A percentile compares a stretch with the other conserved stretches of the same genome.
These are phyloP conservation scores for Amblyteles armatorius DNA, from an alignment of 2,888 invertebrate genomes.

Conservation along the genomic window DNA sequence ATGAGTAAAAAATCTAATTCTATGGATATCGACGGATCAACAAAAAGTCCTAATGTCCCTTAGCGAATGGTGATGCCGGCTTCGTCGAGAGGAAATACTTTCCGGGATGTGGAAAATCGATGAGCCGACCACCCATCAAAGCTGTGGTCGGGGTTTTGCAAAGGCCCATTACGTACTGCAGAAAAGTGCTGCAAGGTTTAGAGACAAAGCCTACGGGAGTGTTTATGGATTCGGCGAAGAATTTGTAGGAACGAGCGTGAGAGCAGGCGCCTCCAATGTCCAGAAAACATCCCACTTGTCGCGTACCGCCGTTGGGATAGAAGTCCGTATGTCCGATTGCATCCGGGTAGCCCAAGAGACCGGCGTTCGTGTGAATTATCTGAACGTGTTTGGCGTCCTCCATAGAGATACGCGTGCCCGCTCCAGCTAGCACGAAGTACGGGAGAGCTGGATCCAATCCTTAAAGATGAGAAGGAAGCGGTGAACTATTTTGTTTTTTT, in stretches of 20 bases:
- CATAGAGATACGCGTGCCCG: slow-evolving; percentile 77
- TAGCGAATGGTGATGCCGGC: slow-evolving; percentile 72
- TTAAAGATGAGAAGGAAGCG: slow-evolving; percentile 61
- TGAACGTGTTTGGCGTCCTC: slow-evolving; percentile 82
- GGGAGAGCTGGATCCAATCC: slow-evolving; percentile 84
- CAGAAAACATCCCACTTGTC: slow-evolving; percentile 77
- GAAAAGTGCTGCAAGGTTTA: slow-evolving; percentile 56
- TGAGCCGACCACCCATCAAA: slow-evolving; percentile 71
- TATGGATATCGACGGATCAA: background rate
- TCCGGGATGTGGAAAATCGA: slow-evolving; percentile 60
- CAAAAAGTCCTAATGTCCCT: slow-evolving; percentile 59
- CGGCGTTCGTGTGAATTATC: slow-evolving; percentile 83
- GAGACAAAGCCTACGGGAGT: slow-evolving; percentile 70
- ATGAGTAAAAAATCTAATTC: background rate
- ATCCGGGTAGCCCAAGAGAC: slow-evolving; percentile 77
- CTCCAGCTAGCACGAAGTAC: slow-evolving; percentile 73
- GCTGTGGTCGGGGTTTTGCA: slow-evolving; percentile 49
- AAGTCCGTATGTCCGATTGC: slow-evolving; percentile 83
- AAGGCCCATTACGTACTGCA: slow-evolving; percentile 40
- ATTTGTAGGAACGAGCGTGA: slow-evolving; percentile 76
- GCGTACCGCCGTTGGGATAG: slow-evolving; percentile 83
- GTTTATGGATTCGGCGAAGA: slow-evolving; percentile 80
- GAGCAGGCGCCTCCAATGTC: slow-evolving; percentile 77
- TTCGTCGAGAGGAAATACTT: slow-evolving; percentile 74
- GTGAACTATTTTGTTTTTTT: background rate